These are phyloP conservation scores for Serinus canaria DNA, from an alignment of 2,113 vertebrate genomes.

Conservation along the genomic window DNA sequence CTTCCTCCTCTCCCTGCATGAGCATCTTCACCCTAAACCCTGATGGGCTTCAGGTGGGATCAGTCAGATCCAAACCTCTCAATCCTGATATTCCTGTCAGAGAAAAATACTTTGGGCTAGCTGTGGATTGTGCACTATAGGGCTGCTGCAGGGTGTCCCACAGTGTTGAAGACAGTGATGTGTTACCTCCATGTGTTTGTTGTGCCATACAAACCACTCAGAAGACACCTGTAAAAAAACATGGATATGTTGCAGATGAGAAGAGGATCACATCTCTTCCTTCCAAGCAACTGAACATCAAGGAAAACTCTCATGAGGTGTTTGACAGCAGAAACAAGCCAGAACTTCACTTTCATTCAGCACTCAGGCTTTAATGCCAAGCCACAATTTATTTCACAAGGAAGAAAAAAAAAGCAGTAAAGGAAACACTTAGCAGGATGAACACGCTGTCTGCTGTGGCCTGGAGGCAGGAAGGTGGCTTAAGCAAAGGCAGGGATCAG, in stretches of 20 bases:
- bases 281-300: not conserved
- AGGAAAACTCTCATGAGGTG: not conserved
- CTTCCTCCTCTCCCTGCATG: not conserved
- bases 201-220: not conserved
- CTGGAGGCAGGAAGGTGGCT: not conserved
- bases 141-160: not conserved
- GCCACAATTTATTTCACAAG: not conserved
- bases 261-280: not conserved
- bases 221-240: not conserved
- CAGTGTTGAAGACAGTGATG: not conserved
- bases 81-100: not conserved
- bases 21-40: not conserved
- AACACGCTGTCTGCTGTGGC: not conserved
- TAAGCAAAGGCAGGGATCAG: not conserved
- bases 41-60: not conserved
- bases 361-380: not conserved
- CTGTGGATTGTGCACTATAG: not conserved
- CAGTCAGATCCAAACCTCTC: not conserved
- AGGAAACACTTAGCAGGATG: conserved; percentile 8
- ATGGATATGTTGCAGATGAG: not conserved
- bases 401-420: not conserved
- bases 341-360: not conserved
- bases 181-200: not conserved
- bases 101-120: not conserved
- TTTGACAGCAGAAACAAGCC: conserved; percentile 37